Conservation (phyloP, 2,113 vertebrate species). For the Nothoprocta perdicaria region DNA sequence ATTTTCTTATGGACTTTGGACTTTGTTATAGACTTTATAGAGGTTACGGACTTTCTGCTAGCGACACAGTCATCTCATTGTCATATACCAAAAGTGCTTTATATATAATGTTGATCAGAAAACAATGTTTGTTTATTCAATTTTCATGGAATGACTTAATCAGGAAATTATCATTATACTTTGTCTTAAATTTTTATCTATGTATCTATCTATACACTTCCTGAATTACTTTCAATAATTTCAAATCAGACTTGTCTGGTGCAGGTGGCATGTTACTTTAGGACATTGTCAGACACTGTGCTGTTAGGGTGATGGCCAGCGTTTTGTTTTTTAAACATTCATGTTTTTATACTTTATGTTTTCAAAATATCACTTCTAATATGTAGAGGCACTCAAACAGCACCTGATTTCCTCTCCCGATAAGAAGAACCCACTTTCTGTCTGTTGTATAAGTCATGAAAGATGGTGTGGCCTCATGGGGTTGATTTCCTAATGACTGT, state of each 20-base stretch:
- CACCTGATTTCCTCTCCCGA: background rate
- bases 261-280: fast-evolving
- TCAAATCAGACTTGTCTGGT: background rate
- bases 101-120: background rate
- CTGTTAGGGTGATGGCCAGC: background rate
- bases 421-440: background rate
- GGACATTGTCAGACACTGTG: fast-evolving
- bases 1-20: background rate
- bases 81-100: background rate
- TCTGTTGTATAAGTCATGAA: background rate
- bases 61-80: background rate
- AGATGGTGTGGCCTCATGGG: background rate
- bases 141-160: background rate
- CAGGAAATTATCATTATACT: background rate
- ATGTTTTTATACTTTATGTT: background rate
- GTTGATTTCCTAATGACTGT: background rate
- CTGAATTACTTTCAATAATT: fast-evolving
- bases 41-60: background rate
- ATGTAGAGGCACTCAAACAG: background rate
- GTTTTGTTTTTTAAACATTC: background rate
- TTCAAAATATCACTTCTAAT: background rate
- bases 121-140: background rate
- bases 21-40: background rate
- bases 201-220: no score
- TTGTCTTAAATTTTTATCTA: background rate